phyloP scores from a whole-genome alignment of 92 coral and sea anemone species.

The Anthopleura xanthogrammica region DNA sequence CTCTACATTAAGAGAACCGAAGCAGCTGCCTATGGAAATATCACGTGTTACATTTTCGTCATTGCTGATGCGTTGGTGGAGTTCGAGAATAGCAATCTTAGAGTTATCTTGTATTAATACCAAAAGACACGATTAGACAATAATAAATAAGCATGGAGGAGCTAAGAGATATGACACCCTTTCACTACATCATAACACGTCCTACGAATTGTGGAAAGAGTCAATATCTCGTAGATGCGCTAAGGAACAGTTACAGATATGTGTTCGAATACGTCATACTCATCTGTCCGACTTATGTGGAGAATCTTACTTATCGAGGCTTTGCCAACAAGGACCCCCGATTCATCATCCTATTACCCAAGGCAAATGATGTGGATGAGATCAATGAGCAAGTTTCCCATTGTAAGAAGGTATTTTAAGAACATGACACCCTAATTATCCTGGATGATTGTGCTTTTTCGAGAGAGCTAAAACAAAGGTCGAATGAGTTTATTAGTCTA shows the following conservation, averaged over 20 bases:
- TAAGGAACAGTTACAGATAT: background rate
- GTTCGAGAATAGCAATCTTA: too few species aligned
- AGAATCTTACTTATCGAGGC: background rate
- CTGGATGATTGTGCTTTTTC: slow-evolving; percentile 35
- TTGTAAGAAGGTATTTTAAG: slow-evolving; percentile 10
- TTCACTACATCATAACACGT: too few species aligned
- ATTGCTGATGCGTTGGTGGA: too few species aligned
- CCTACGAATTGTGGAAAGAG: too few species aligned
- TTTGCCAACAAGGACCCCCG: slow-evolving; percentile 25
- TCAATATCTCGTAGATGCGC: too few species aligned
- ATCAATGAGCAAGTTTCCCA: slow-evolving; percentile 20
- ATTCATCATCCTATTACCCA: slow-evolving; percentile 19
- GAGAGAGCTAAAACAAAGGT: slow-evolving; percentile 21
- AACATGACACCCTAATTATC: slow-evolving; percentile 17
- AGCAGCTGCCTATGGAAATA: too few species aligned
- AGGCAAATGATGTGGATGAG: slow-evolving; percentile 23
- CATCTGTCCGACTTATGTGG: background rate
- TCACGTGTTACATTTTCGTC: too few species aligned
- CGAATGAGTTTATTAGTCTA: slow-evolving; percentile 10
- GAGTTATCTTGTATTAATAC: too few species aligned
- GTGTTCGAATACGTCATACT: background rate
- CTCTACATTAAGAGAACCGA: too few species aligned
- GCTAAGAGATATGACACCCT: background rate
- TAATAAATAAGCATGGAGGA: too few species aligned
- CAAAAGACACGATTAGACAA: too few species aligned